Evolutionary conservation across 2,888 invertebrate species (phyloP), one percentile per base, ranked within the genome.

Genomic region (Amiota communis): DNA sequence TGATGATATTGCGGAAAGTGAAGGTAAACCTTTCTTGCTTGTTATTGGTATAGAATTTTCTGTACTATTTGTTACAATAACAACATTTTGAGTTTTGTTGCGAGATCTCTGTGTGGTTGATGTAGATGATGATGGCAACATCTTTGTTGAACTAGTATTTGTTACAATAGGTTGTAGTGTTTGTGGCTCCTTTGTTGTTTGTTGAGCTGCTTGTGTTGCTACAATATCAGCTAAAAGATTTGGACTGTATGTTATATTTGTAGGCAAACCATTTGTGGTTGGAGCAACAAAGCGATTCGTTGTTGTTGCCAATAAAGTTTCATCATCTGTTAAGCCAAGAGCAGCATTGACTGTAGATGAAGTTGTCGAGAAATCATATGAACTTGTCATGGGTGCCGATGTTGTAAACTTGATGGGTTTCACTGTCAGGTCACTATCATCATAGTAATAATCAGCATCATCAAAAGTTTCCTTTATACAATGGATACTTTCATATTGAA

Each of bases 391-490:
- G 20, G 78, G 68, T 12, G 77, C 68, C 51, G 78, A 76, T 6
- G 81, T 81, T 59, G 86, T 76, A 57, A 83, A 77, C 76, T 81
- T 85, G 59, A 83, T 78, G 59, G 89, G 89, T 71, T 86, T 89
- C 49, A 89, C 85, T 17, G 89, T 90, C 69, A 89, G 78, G 78
- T 88, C 88, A 72, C 78, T 81, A 69, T 89, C 88, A 80, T 89
- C 89, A 72, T 90, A 90, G 77, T 90, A 89, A 74, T 89, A 89
- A 63, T 89, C 88, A 17, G 87, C 88, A 53, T 81, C 86, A 68
- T 79, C 80, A 67, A 81, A 81, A 36, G 82, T 76, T 48, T 86
- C 84, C 88, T 88, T 81, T 72, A 78, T 77, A 75, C n/a, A 97
- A 77, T 95, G 48, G 23, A 57, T 63, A 51, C 70, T 36, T 51